Conservation (phyloP, 1,140 invertebrate genomes). For the Cylas formicarius region DNA sequence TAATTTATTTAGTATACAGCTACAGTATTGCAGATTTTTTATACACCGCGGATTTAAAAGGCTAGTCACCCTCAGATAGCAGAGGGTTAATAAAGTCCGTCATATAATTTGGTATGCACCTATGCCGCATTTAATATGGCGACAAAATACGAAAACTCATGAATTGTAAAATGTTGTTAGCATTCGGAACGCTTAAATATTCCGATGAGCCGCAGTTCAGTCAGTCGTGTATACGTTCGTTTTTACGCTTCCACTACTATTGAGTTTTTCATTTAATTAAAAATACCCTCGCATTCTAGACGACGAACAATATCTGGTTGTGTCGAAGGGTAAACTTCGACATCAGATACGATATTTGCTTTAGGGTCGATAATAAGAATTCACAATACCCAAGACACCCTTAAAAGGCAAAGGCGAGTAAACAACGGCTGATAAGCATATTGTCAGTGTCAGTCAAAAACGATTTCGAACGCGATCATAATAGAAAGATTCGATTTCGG, state of each 20-base stretch:
- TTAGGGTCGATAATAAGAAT: conserved; percentile 4
- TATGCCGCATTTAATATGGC: too few relatives aligned
- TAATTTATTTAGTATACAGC: too few relatives aligned
- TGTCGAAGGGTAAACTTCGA: neutral
- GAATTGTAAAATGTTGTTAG: conserved; percentile 9
- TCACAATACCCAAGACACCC: conserved; percentile 2
- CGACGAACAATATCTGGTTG: neutral
- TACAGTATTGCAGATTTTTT: too few relatives aligned
- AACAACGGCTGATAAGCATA: conserved; percentile 1
- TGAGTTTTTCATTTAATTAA: neutral
- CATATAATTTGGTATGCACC: too few relatives aligned
- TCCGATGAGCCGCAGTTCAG: conserved; percentile 9
- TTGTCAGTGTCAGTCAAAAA: neutral
- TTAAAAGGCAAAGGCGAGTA: neutral
- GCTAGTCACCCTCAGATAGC: too few relatives aligned
- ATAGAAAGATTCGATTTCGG: neutral
- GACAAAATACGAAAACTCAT: too few relatives aligned
- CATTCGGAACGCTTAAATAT: conserved; percentile 11
- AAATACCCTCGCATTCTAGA: neutral
- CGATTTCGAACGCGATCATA: neutral
- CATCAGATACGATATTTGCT: conserved; percentile 1
- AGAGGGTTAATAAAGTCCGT: too few relatives aligned
- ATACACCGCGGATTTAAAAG: too few relatives aligned
- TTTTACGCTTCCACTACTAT: neutral
- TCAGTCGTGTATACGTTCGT: neutral